Conservation (phyloP, 2,797 vertebrate genomes). For the Premnoplex brunnescens region DNA sequence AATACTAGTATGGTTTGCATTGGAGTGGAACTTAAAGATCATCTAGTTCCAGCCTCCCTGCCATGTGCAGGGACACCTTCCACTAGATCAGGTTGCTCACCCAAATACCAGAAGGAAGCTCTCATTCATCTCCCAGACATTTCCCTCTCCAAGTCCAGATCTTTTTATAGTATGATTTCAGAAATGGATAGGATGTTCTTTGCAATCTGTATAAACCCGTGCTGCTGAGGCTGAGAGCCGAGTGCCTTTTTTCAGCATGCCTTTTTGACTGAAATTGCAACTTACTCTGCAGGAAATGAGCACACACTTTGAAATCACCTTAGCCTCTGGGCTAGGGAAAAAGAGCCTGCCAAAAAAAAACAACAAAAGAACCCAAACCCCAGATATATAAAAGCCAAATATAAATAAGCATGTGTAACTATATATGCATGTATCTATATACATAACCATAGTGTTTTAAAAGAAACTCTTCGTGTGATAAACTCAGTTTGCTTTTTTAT, state of each 20-base stretch:
- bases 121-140: background rate
- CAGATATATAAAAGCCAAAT: background rate
- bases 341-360: background rate
- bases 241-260: background rate
- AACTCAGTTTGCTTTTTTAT: background rate
- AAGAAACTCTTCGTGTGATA: background rate
- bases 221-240: background rate
- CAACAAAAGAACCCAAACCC: background rate
- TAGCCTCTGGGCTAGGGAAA: background rate
- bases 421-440: background rate
- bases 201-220: background rate
- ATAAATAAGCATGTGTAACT: background rate
- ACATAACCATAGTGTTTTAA: background rate
- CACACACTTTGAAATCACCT: background rate
- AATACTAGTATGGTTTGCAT: background rate
- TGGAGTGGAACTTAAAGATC: background rate
- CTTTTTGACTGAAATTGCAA: background rate
- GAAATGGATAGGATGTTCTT: background rate
- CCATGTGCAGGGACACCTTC: background rate
- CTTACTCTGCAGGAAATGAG: background rate
- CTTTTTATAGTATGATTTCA: background rate
- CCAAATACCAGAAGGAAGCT: background rate
- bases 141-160: background rate
- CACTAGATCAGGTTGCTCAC: background rate
- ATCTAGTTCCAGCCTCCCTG: background rate